phyloP scores from a whole-genome alignment of 2,888 invertebrate species.

The Eristalis pertinax region DNA sequence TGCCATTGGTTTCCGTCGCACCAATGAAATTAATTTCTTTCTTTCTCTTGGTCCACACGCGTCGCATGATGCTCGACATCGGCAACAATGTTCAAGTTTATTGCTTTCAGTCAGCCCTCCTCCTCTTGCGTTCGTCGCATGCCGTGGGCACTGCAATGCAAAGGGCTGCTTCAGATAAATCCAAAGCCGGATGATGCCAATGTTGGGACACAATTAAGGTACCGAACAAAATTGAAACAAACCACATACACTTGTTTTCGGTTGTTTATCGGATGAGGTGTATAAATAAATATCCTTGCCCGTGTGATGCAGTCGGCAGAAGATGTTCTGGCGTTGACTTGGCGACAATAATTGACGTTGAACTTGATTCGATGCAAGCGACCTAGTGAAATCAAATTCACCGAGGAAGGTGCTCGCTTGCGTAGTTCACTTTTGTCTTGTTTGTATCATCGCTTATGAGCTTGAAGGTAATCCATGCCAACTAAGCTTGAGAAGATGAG shows the following conservation, averaged over 20 bases:
- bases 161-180: slow-evolving; percentile 6
- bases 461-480: slow-evolving; percentile 3
- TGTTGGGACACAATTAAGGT: background rate
- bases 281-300: slow-evolving; percentile 53
- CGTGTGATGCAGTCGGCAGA: slow-evolving; percentile 18
- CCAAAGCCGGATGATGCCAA: background rate
- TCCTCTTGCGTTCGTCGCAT: too few relatives aligned
- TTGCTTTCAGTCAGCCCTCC: background rate
- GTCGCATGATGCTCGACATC: background rate
- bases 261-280: background rate
- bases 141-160: background rate
- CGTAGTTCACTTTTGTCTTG: background rate
- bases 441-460: background rate
- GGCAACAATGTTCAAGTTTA: slow-evolving; percentile 47
- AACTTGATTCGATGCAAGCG: slow-evolving; percentile 35
- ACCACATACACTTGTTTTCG: slow-evolving; percentile 6
- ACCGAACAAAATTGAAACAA: background rate
- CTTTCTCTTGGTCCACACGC: background rate
- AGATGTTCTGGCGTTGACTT: slow-evolving; percentile 30
- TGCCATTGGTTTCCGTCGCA: slow-evolving; percentile 5
- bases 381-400: background rate
- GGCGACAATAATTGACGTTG: slow-evolving; percentile 33
- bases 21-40: slow-evolving; percentile 17
- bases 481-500: background rate
- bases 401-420: background rate